Base-by-base conservation (phyloP, 2,113 vertebrate species). In the Origma solitaria region DNA sequence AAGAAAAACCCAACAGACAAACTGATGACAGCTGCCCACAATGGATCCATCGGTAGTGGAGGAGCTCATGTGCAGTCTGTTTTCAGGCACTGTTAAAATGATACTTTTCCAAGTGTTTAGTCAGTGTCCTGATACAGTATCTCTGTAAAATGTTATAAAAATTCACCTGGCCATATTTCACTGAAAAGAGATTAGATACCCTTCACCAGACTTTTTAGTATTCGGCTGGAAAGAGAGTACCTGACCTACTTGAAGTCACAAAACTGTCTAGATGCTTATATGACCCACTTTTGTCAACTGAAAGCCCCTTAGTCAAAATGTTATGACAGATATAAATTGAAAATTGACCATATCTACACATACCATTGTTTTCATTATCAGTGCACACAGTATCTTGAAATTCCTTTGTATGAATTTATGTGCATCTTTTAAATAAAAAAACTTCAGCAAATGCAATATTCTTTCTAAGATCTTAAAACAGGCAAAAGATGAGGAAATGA, bases 71-170 rank as follows among this genome's bases (percentile, higher is more conserved):
- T 27, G 65, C 12, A 8, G 57, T 73, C 54, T 3, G 3, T 42
- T 92, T 93, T 78, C 75, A 94, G 76, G 30, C 24, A 5, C 53
- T 81, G 56, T 69, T 88, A 65, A 82, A 94, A 77, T n/a, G 35
- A 65, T 8, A 33, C 1, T 6, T 88, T 81, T 83, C 45, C 47
- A 42, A 68, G 33, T 28, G 40, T 40, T 81, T 88, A 75, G 44
- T 70, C 30, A 77, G 20, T 72, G 68, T 64, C 57, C 53, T 82
- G n/a, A 64, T 47, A 40, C 6, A 40, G 42, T 47, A 72, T 53
- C 23, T 84, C 91, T 73, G 22, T 88, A 62, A 94, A 93, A 73
- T 42, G 12, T 45, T 72, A 58, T n/a, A 62, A 88, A 88, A 79
- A 61, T 13, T 57, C 35, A 45, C 37, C 15, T 64, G 47, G 19